These are phyloP conservation scores for Apamea anceps DNA, from an alignment of 2,888 invertebrate genomes.

Conservation along the genomic window DNA sequence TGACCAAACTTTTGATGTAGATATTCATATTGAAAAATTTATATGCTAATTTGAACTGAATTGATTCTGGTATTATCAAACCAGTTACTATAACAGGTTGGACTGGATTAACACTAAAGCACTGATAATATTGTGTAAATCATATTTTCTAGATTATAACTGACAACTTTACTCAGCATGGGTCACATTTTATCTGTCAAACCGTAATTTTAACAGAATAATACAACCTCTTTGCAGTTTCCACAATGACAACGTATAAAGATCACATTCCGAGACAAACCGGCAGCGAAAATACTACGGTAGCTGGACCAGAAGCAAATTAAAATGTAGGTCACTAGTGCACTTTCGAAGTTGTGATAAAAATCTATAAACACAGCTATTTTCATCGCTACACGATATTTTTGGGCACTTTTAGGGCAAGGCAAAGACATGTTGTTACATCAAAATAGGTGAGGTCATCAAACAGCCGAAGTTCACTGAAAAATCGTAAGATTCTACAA, in stretches of 20 bases:
- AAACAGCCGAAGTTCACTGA: slow-evolving; percentile 62
- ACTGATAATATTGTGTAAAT: neutral
- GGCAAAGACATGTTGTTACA: slow-evolving; percentile 22
- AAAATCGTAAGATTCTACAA: slow-evolving; percentile 53
- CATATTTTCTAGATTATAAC: neutral
- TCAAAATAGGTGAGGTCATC: slow-evolving; percentile 79
- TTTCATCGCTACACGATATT: neutral
- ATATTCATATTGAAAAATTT: no score
- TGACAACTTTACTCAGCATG: neutral
- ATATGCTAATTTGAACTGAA: neutral
- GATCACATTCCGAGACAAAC: slow-evolving; percentile 26
- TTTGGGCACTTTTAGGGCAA: neutral
- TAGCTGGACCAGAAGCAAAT: slow-evolving; percentile 18
- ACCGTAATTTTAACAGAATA: neutral
- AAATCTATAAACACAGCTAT: neutral
- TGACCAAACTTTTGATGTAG: no score
- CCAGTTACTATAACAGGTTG: neutral
- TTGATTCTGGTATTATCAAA: slow-evolving; percentile 13
- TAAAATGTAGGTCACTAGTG: slow-evolving; percentile 60
- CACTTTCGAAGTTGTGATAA: slow-evolving; percentile 54
- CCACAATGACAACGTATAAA: neutral
- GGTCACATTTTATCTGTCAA: neutral
- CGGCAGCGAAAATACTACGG: slow-evolving; percentile 28
- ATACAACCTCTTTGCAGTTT: neutral
- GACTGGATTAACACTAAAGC: neutral